Conservation (phyloP, 2,113 vertebrate genomes). For the Hemichromis elongatus region DNA sequence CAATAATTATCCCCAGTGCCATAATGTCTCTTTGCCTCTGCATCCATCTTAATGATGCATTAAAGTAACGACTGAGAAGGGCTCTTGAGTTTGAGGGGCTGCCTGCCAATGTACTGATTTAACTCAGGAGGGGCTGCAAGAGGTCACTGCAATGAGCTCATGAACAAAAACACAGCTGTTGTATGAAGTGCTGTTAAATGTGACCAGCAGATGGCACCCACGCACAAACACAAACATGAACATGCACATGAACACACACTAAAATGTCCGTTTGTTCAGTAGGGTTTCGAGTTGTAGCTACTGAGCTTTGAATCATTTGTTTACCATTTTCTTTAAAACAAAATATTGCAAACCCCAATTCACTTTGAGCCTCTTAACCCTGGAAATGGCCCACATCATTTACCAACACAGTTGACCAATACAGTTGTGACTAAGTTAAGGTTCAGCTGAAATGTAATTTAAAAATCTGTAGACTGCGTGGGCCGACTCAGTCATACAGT, state of each 20-base stretch:
- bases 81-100: neutral
- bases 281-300: neutral
- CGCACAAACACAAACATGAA: neutral
- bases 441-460: neutral
- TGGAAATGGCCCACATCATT: neutral
- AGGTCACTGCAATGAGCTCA: constrained; percentile 23
- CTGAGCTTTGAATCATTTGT: neutral
- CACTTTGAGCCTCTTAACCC: neutral
- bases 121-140: neutral
- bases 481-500: neutral
- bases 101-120: constrained; percentile 25
- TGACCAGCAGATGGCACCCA: constrained; percentile 60
- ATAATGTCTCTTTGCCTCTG: neutral
- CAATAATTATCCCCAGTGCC: neutral
- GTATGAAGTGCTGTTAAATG: constrained; percentile 7
- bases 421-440: neutral
- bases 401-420: neutral
- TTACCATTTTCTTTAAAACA: neutral
- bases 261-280: neutral
- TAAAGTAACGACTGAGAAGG: neutral
- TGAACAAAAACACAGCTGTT: constrained; percentile 52
- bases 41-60: constrained; percentile 1
- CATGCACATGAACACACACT: neutral
- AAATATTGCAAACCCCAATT: neutral
- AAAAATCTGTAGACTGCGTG: neutral